phyloP scores from a whole-genome alignment of 2,888 invertebrate genomes.

The Dasysyrphus tricinctus region DNA sequence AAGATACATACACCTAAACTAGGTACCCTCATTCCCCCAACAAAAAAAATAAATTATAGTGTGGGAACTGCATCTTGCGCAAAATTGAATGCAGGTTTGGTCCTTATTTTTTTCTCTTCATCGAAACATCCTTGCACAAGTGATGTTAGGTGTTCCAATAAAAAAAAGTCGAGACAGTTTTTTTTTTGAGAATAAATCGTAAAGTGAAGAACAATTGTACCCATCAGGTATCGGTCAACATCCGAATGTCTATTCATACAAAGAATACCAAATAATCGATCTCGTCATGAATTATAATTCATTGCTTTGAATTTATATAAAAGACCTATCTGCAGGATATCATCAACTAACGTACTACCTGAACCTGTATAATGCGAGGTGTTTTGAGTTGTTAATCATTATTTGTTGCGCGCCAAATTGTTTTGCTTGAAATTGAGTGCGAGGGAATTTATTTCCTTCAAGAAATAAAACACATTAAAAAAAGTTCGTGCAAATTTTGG shows the following conservation, averaged over 20 bases:
- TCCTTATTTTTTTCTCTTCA: conserved; percentile 11
- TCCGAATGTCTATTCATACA: conserved; percentile 56
- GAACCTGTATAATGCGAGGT: conserved; percentile 26
- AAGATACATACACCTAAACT: background rate
- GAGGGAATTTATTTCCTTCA: background rate
- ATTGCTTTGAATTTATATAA: conserved; percentile 36
- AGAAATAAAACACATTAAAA: no score
- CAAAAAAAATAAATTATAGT: conserved; percentile 27
- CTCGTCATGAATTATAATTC: conserved; percentile 68
- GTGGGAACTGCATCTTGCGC: conserved; percentile 75
- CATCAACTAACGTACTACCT: conserved; percentile 8
- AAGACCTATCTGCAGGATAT: conserved; percentile 43
- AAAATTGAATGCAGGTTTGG: conserved; percentile 64
- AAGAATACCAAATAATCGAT: conserved; percentile 67
- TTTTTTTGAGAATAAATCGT: conserved; percentile 50
- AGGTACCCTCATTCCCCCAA: conserved; percentile 30
- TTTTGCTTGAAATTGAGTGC: background rate
- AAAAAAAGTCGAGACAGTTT: conserved; percentile 46
- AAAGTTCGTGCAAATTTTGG: no score
- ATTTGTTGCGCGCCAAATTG: conserved; percentile 61
- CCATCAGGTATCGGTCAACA: conserved; percentile 33
- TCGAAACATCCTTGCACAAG: conserved; percentile 56
- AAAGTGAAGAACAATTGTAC: conserved; percentile 61
- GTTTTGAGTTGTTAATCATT: conserved; percentile 45
- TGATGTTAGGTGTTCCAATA: conserved; percentile 55